A percentile compares a stretch with the other conserved stretches of the same genome.
Evolutionary conservation across 2,113 vertebrate genomes (phyloP).

Genomic region (Perca flavescens): DNA sequence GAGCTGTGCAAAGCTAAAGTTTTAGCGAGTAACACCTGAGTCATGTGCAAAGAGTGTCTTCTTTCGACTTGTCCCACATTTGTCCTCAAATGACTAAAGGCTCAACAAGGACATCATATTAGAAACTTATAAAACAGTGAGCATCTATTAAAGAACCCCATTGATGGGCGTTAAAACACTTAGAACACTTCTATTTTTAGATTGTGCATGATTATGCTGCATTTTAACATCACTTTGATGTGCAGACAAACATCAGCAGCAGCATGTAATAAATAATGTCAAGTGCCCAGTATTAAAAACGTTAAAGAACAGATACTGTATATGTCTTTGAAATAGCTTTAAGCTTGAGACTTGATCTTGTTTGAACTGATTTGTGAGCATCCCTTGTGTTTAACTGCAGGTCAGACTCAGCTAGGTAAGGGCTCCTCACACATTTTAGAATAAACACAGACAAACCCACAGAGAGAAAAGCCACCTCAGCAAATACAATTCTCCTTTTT

Average conservation of each 20-base stretch:
- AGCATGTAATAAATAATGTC: constrained; percentile 12
- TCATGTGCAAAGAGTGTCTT: background rate
- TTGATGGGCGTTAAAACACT: background rate
- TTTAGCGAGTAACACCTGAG: background rate
- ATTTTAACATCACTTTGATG: constrained; percentile 15
- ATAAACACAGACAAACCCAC: constrained; percentile 41
- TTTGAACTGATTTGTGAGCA: constrained; percentile 1
- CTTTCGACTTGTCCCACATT: background rate
- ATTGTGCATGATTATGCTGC: constrained; percentile 1
- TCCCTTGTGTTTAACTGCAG: background rate
- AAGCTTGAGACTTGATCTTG: background rate
- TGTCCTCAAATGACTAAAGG: constrained; percentile 11
- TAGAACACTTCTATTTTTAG: constrained; percentile 29
- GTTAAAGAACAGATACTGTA: background rate
- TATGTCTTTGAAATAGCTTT: background rate
- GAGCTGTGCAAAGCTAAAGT: background rate
- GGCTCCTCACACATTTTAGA: constrained; percentile 5
- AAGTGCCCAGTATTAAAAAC: background rate
- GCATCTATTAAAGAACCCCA: background rate
- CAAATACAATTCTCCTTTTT: constrained; percentile 21
- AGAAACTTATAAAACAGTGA: constrained; percentile 10
- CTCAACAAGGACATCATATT: background rate
- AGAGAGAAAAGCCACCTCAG: constrained; percentile 27
- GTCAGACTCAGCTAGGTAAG: constrained; percentile 10
- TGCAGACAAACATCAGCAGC: constrained; percentile 1